Base-by-base conservation (phyloP, 2,888 invertebrate genomes). In the Aethes cnicana region DNA sequence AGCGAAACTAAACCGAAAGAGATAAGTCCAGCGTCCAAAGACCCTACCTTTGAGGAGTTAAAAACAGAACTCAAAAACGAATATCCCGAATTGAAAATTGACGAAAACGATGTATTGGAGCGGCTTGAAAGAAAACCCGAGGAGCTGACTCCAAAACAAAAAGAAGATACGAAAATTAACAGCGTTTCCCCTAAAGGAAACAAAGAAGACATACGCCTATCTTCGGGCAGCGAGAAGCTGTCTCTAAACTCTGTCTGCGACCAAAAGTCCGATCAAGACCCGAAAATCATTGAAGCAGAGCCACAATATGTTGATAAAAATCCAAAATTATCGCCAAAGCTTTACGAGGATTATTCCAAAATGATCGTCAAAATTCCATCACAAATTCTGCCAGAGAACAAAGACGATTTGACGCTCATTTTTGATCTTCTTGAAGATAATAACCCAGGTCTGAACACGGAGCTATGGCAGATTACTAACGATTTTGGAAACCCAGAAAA, bases 371-470 rank as follows among this genome's bases (percentile, higher is more conserved):
- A 77, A 57, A 71, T 86, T 5, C 87, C 87, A 0, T 7, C 62
- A 0, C 69, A 66, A 4, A 78, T 87, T 26, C 52, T 84, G 1
- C 84, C 84, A 0, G 80, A 84, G 0, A 72, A 69, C n/a, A 74
- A 75, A 25, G 81, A 86, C 0, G 85, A 85, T 43, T 61, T 88
- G 41, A 78, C 74, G 16, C 74, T 86, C 0, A 75, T 88, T 1
- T 79, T 88, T 11, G 83, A 85, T 56, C 52, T 87, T 1, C 58
- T 88, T 0, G 83, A 86, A 64, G 83, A 87, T 35, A 82, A 83
- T 35, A 88, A 87, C 25, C 84, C 86, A 0, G 85, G 83, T 0
- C 53, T 88, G 4, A 85, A 85, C 35, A 84, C 85, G 0, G 83
- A 85, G 30, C 23, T 83, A 1, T 87, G 87, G 87, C 69, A 77